phyloP scores from a whole-genome alignment of 2,888 invertebrate species.

The Lasioglossum zephyrum region DNA sequence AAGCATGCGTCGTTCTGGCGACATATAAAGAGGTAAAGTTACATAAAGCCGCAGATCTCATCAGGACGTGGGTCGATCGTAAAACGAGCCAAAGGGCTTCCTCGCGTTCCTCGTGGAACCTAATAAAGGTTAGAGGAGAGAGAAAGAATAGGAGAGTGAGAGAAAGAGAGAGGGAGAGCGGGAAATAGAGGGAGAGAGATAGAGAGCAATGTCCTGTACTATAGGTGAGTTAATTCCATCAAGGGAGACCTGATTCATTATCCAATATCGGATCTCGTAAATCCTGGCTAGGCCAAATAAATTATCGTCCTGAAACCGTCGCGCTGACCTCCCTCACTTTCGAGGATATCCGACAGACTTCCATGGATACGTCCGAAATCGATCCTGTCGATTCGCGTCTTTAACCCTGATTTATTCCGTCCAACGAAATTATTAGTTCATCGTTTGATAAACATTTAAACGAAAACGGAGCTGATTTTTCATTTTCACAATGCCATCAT shows the following conservation, averaged over 20 bases:
- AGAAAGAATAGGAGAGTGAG: constrained; percentile 36
- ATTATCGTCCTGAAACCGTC: constrained; percentile 74
- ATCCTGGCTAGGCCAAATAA: constrained; percentile 80
- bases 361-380: constrained; percentile 24
- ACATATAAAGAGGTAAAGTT: constrained; percentile 58
- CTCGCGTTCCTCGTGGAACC: constrained; percentile 46
- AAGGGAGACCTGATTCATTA: constrained; percentile 84
- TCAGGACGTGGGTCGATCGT: constrained; percentile 70
- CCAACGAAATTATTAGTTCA: neutral
- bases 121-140: constrained; percentile 61
- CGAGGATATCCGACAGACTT: constrained; percentile 51
- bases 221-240: constrained; percentile 82
- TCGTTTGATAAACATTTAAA: neutral
- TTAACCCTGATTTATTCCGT: neutral
- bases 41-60: constrained; percentile 61
- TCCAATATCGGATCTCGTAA: constrained; percentile 83
- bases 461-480: neutral
- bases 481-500: neutral
- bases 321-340: constrained; percentile 61
- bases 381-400: neutral
- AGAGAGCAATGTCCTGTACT: constrained; percentile 56
- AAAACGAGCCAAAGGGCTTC: constrained; percentile 68
- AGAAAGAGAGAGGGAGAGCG: constrained; percentile 16
- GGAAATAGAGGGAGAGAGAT: constrained; percentile 29
- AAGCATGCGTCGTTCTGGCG: constrained; percentile 15